Base-by-base conservation (phyloP, 2,797 vertebrate species). In the Premnoplex brunnescens region DNA sequence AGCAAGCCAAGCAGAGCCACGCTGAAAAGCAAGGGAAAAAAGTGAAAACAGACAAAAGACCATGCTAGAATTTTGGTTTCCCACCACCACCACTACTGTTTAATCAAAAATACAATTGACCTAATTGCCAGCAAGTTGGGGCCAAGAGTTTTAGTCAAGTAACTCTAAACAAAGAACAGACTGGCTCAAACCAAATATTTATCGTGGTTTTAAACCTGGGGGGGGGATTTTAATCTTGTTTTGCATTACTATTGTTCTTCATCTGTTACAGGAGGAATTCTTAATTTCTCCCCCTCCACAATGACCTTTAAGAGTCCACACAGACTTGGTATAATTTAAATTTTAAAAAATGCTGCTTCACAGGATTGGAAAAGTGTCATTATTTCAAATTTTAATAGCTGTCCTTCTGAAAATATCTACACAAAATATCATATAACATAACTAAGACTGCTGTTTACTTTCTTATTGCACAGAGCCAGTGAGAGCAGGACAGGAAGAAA, bases 151-250 rank as follows among this genome's bases (percentile, higher is more conserved):
- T 88, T 39, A 84, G 32, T 66, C 30, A 93, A 90, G 55, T 72
- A 93, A 86, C 23, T 26, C 37, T 18, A 32, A 84, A 81, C 84
- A 92, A 95, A 93, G 56, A 88, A 28, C 1, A 32, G 26, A 67
- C 78, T 64, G 37, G 71, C 52, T 80, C 67, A 92, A 87, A 62
- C n/a, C 77, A 85, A 92, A 48, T 76, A 91, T 55, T 89, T 78
- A 79, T 55, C 14, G 44, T 32, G 10, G 69, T 69, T 89, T 89
- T 79, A 81, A 93, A 87, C 12, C 10, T 2, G 10, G 7, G 8
- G 16, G 8, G 16, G 9, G 23, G 44, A 59, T 88, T 90, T 94
- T 73, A 37, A 91, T 62, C 71, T 76, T 84, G 67, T 39, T 89
- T 79, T 69, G 30, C 43, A 82, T 79, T 66, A 34, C n/a, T 44